phyloP scores from a whole-genome alignment of 1,140 invertebrate genomes.

The Galendromus occidentalis region DNA sequence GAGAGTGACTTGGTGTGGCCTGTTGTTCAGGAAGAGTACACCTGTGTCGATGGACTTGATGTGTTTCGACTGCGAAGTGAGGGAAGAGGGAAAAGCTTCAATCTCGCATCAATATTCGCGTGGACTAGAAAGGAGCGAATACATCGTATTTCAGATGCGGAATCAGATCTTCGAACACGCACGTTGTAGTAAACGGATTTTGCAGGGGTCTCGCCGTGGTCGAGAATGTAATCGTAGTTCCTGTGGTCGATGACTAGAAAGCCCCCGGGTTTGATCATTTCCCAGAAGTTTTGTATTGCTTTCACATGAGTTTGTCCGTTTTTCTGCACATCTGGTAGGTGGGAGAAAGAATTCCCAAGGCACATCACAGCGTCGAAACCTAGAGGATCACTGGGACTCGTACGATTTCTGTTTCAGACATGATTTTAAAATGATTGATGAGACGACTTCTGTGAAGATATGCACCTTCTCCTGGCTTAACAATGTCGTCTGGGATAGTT shows the following conservation, averaged over 20 bases:
- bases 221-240: slow-evolving; percentile 62
- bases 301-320: slow-evolving; percentile 53
- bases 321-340: slow-evolving; percentile 51
- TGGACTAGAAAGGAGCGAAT: no score
- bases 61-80: slow-evolving; percentile 44
- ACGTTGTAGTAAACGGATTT: slow-evolving; percentile 74
- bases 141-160: no score
- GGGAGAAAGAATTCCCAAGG: slow-evolving; percentile 69
- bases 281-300: slow-evolving; percentile 51
- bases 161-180: no score
- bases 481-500: slow-evolving; percentile 34
- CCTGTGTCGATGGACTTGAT: slow-evolving; percentile 59
- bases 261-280: slow-evolving; percentile 60
- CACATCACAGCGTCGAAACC: slow-evolving; percentile 42
- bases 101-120: background rate
- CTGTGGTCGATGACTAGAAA: slow-evolving; percentile 62
- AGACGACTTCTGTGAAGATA: no score
- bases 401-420: no score
- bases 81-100: slow-evolving; percentile 12
- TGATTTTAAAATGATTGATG: no score
- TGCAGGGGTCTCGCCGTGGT: slow-evolving; percentile 44
- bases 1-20: slow-evolving; percentile 48
- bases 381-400: slow-evolving; percentile 7
- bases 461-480: slow-evolving; percentile 28
- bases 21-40: slow-evolving; percentile 48